Percentiles rank a stretch among this genome's conserved stretches.
Conservation (phyloP, 2,797 vertebrate species). For the Pterois miles region DNA sequence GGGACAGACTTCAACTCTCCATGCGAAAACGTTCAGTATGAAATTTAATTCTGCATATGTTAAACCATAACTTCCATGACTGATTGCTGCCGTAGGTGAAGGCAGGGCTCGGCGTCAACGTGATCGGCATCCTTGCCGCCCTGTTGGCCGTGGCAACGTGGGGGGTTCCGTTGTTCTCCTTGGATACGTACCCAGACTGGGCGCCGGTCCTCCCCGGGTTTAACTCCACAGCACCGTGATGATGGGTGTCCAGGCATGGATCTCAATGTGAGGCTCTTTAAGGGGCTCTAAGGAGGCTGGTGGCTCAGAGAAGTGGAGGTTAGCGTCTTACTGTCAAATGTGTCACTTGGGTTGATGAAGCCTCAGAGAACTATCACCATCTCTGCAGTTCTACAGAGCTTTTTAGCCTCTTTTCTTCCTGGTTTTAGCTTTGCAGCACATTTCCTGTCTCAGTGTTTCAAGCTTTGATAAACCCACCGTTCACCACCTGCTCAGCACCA, state of each 20-base stretch:
- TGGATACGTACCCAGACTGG: constrained; percentile 89
- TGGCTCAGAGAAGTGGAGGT: not conserved
- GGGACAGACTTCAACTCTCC: no score
- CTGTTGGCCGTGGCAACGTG: constrained; percentile 89
- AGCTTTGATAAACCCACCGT: no score
- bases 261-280: not conserved
- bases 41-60: no score
- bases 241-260: not conserved
- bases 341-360: not conserved
- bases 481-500: no score
- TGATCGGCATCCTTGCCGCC: constrained; percentile 87
- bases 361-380: not conserved
- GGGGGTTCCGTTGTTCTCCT: constrained; percentile 86
- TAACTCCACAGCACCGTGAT: constrained; percentile 82
- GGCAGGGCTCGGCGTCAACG: constrained; percentile 91
- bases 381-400: not conserved
- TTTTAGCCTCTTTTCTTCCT: not conserved
- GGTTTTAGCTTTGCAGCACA: not conserved
- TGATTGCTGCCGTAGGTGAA: constrained; percentile 85
- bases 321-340: not conserved
- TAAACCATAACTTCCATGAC: not conserved
- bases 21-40: no score
- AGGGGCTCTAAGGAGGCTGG: not conserved
- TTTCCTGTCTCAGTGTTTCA: no score
- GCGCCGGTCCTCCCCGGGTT: constrained; percentile 62